phyloP scores from a whole-genome alignment of 1,140 invertebrate genomes.

The Maniola jurtina region DNA sequence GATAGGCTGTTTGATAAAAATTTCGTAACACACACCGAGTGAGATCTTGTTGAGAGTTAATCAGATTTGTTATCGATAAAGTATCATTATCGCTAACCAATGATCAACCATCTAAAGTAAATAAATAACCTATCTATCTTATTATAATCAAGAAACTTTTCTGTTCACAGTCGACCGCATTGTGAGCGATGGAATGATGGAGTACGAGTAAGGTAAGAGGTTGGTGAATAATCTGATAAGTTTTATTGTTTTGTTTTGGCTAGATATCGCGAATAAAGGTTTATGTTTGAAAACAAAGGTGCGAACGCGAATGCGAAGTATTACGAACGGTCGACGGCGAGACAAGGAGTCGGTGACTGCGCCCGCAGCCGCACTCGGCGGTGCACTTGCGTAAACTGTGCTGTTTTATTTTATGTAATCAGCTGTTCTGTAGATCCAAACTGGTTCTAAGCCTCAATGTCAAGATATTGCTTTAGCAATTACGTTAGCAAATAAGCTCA shows the following conservation, averaged over 20 bases:
- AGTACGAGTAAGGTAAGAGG: neutral
- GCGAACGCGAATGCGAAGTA: constrained; percentile 3
- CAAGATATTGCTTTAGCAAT: constrained; percentile 36
- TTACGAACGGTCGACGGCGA: constrained; percentile 11
- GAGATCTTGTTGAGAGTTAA: constrained; percentile 28
- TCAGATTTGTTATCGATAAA: constrained; percentile 42
- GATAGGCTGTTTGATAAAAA: constrained; percentile 23
- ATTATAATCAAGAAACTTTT: neutral
- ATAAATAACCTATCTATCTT: neutral
- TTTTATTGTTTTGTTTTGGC: constrained; percentile 5
- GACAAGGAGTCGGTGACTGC: constrained; percentile 8
- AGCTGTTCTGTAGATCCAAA: constrained; percentile 40
- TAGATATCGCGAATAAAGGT: neutral
- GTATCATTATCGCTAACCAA: constrained; percentile 38
- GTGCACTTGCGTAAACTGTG: constrained; percentile 43
- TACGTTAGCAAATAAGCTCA: constrained; percentile 12
- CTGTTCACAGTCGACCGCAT: neutral
- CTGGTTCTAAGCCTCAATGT: constrained; percentile 48
- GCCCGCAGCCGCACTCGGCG: constrained; percentile 25
- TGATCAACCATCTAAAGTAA: constrained; percentile 16
- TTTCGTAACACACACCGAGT: constrained; percentile 26
- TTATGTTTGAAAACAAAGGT: neutral
- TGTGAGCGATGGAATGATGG: neutral
- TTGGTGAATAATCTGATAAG: constrained; percentile 10
- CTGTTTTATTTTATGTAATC: constrained; percentile 49